Evolutionary conservation across 2,888 invertebrate genomes (phyloP).

Genomic region (Phortica okadai): DNA sequence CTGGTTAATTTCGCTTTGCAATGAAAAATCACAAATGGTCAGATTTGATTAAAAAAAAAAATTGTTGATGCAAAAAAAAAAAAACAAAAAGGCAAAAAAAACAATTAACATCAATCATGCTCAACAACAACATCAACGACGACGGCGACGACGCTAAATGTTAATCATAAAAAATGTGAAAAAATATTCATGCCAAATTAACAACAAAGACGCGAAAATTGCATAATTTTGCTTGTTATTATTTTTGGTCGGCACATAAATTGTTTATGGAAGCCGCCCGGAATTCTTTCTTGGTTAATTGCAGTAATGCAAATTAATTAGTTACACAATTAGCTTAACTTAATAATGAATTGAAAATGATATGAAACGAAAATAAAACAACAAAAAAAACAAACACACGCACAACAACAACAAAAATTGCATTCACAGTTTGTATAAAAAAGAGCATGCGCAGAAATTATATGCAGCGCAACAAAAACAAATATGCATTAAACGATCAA

Average conservation of each 20-base stretch:
- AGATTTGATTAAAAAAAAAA: neutral
- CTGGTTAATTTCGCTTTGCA: neutral
- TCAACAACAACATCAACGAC: slow-evolving; percentile 48
- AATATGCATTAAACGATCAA: slow-evolving; percentile 33
- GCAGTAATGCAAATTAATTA: slow-evolving; percentile 20
- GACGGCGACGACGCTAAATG: slow-evolving; percentile 43
- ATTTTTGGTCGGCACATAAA: slow-evolving; percentile 18
- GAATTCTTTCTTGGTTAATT: slow-evolving; percentile 10
- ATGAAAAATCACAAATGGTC: slow-evolving; percentile 39
- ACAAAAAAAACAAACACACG: slow-evolving; percentile 35
- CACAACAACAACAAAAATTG: slow-evolving; percentile 59
- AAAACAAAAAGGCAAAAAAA: slow-evolving; percentile 36
- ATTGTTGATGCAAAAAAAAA: slow-evolving; percentile 41
- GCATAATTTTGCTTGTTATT: neutral
- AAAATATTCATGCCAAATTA: slow-evolving; percentile 28
- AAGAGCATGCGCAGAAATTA: slow-evolving; percentile 44
- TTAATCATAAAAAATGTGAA: neutral
- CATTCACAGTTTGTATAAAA: slow-evolving; percentile 56
- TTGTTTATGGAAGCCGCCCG: slow-evolving; percentile 42
- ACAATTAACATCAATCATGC: slow-evolving; percentile 39
- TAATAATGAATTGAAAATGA: slow-evolving; percentile 43
- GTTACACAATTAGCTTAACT: slow-evolving; percentile 20
- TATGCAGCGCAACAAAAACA: slow-evolving; percentile 46
- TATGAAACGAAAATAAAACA: slow-evolving; percentile 41
- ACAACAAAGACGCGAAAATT: slow-evolving; percentile 32